Percentiles rank a stretch among this genome's conserved stretches.
phyloP scores from a whole-genome alignment of 2,888 invertebrate genomes.

The Rotaria sp. region DNA sequence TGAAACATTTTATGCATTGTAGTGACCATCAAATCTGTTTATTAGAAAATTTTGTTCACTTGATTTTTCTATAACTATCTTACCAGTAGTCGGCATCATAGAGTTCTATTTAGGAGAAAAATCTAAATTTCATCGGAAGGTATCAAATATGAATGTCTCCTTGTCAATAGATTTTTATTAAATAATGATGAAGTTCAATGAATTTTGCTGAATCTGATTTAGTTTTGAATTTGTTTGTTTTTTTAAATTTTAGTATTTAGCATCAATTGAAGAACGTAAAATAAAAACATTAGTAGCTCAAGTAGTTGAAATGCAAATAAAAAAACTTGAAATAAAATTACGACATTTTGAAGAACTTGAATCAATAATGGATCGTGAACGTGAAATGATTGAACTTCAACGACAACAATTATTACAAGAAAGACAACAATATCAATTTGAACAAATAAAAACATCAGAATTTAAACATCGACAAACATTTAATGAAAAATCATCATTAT shows the following conservation, averaged over 20 bases:
- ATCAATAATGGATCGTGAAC: constrained; percentile 42
- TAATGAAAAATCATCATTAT: not conserved
- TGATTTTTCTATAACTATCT: no score
- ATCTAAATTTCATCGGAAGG: no score
- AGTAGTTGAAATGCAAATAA: constrained; percentile 98
- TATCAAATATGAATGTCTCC: no score
- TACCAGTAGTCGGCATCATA: no score
- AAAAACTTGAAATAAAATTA: constrained; percentile 93
- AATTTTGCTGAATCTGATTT: no score
- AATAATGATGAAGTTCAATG: no score
- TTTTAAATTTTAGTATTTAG: constrained; percentile 41
- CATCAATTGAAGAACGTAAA: constrained; percentile 37
- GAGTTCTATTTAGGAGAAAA: no score
- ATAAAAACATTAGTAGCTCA: constrained; percentile 55
- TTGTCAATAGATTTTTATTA: no score
- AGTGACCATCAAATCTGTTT: no score
- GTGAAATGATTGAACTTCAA: constrained; percentile 31
- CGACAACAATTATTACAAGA: constrained; percentile 38
- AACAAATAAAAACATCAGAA: constrained; percentile 35
- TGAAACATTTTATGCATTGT: no score
- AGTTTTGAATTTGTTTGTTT: not conserved
- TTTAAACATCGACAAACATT: constrained; percentile 20
- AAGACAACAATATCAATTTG: constrained; percentile 40
- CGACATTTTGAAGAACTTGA: constrained; percentile 98
- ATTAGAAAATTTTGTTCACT: no score